phyloP scores from a whole-genome alignment of 2,888 invertebrate species.

The Urechis unicinctus region DNA sequence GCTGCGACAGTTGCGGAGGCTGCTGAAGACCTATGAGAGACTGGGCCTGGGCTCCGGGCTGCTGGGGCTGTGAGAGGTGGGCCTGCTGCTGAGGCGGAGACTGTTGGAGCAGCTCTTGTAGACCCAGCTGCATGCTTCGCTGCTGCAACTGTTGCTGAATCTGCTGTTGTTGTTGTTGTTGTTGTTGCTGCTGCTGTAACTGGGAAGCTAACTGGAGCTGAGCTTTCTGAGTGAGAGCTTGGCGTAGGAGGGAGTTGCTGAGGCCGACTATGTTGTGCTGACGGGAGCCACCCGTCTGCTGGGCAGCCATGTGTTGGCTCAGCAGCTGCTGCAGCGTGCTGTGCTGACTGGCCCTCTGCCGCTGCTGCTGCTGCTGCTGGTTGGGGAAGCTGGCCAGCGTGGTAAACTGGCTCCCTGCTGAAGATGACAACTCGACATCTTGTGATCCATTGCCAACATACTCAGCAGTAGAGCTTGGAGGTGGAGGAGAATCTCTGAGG shows the following conservation, averaged over 20 bases:
- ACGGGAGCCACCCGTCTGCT: slow-evolving; percentile 4
- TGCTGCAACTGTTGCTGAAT: slow-evolving; percentile 11
- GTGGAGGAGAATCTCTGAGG: slow-evolving; percentile 1
- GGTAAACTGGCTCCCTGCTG: not conserved
- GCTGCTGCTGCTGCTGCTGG: not conserved
- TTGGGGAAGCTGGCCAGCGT: not conserved
- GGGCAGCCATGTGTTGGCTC: not conserved
- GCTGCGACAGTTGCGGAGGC: not conserved
- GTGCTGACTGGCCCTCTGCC: not conserved
- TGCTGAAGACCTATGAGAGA: not conserved
- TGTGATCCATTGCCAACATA: not conserved
- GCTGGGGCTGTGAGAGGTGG: slow-evolving; percentile 7
- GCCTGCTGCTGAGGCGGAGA: slow-evolving; percentile 5
- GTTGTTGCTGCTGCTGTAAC: slow-evolving; percentile 11
- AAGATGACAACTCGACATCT: not conserved
- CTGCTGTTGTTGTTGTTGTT: slow-evolving; percentile 12
- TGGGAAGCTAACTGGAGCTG: not conserved
- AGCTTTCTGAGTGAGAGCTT: slow-evolving; percentile 7
- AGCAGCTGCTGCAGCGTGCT: not conserved
- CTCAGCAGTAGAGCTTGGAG: not conserved
- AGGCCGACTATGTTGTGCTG: slow-evolving; percentile 2
- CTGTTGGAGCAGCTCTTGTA: slow-evolving; percentile 8
- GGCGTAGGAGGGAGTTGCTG: slow-evolving; percentile 5
- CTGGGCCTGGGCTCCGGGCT: not conserved
- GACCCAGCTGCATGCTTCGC: slow-evolving; percentile 1